Percentiles rank a stretch among this genome's conserved stretches.
phyloP scores from a whole-genome alignment of 2,113 vertebrate species.

The Gadus chalcogrammus region DNA sequence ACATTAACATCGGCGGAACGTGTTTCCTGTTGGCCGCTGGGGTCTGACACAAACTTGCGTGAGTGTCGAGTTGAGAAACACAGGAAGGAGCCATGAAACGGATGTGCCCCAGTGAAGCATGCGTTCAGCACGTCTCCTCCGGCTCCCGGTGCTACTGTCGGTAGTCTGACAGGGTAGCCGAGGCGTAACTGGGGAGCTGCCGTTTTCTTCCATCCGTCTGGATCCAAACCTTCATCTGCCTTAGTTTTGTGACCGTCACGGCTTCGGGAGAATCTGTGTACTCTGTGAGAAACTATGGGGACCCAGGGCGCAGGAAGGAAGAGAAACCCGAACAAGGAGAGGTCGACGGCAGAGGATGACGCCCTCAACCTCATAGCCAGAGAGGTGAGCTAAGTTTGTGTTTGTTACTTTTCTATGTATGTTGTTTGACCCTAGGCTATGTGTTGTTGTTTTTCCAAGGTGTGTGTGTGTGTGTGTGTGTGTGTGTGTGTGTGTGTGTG shows the following conservation, averaged over 20 bases:
- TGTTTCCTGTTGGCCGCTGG: not conserved
- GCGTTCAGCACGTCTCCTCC: constrained; percentile 11
- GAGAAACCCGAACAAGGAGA: constrained; percentile 84
- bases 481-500: not conserved
- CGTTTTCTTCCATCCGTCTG: constrained; percentile 1
- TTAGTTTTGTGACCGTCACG: constrained; percentile 7
- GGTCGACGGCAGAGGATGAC: constrained; percentile 86
- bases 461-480: too few relatives aligned
- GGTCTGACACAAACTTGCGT: not conserved
- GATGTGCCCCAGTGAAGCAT: constrained; percentile 58
- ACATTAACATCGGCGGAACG: not conserved
- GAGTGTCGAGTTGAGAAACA: constrained; percentile 15
- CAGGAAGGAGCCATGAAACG: constrained; percentile 61
- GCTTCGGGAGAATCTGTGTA: not conserved
- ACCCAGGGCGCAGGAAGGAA: constrained; percentile 86
- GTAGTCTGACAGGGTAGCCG: not conserved
- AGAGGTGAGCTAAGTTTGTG: constrained; percentile 75
- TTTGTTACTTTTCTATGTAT: constrained; percentile 1
- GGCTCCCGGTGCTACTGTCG: not conserved
- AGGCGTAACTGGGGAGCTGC: not conserved
- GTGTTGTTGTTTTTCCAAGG: not conserved
- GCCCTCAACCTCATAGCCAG: constrained; percentile 86
- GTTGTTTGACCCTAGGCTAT: not conserved
- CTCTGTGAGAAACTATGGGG: constrained; percentile 72
- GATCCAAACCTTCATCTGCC: constrained; percentile 16